These are phyloP conservation scores for Drosophila austrosaltans DNA, from an alignment of 2,888 invertebrate species.

Conservation along the genomic window DNA sequence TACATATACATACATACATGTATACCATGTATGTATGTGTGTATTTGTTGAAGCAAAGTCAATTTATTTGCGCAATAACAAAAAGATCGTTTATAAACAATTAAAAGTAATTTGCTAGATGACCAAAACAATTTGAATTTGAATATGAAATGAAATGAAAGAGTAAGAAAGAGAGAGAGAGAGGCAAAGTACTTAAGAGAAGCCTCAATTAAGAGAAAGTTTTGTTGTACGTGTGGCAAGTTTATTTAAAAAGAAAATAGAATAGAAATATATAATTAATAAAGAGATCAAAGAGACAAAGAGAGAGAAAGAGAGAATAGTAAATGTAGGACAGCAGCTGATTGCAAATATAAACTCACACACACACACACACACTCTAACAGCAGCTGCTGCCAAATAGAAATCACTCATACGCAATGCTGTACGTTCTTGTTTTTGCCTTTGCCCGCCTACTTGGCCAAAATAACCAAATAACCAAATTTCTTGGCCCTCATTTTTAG, in stretches of 20 bases:
- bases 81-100: slow-evolving; percentile 67
- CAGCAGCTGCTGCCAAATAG: slow-evolving; percentile 40
- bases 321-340: slow-evolving; percentile 71
- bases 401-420: slow-evolving; percentile 66
- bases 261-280: slow-evolving; percentile 20
- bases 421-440: slow-evolving; percentile 33
- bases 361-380: slow-evolving; percentile 7
- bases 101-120: slow-evolving; percentile 69
- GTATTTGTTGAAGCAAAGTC: slow-evolving; percentile 25
- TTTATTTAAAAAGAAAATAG: slow-evolving; percentile 59
- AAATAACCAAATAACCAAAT: slow-evolving; percentile 14
- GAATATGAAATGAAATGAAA: slow-evolving; percentile 17
- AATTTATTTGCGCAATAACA: slow-evolving; percentile 60
- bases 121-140: slow-evolving; percentile 49
- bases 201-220: slow-evolving; percentile 23
- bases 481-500: slow-evolving; percentile 1
- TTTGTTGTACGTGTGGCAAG: slow-evolving; percentile 33
- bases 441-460: slow-evolving; percentile 45
- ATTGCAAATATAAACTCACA: slow-evolving; percentile 18
- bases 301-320: slow-evolving; percentile 16
- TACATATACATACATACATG: not conserved
- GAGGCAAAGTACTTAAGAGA: slow-evolving; percentile 19
- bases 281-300: slow-evolving; percentile 45
- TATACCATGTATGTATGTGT: not conserved
- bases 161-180: not conserved